Conservation (phyloP, 2,888 invertebrate species). For the Antheraea yamamai region DNA sequence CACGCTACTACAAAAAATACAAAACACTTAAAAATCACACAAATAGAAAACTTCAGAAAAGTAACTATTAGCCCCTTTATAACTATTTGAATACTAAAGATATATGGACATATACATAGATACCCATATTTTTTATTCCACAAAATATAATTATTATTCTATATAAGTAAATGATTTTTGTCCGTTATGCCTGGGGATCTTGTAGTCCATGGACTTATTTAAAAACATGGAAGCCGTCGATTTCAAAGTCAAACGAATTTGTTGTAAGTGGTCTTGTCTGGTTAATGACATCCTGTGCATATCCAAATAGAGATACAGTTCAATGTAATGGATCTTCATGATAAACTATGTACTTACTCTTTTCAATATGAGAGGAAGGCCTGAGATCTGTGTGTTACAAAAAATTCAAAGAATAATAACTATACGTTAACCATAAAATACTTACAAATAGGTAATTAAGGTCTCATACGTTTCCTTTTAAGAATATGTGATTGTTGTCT, state of each 20-base stretch:
- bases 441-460: background rate
- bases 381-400: background rate
- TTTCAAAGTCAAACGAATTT: background rate
- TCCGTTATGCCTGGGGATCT: background rate
- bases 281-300: background rate
- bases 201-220: background rate
- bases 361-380: background rate
- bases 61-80: too few species aligned
- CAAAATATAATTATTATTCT: background rate
- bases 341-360: background rate
- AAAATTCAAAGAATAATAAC: background rate
- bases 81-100: too few species aligned
- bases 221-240: background rate
- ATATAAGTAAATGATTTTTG: background rate
- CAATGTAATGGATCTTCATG: background rate
- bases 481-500: conserved; percentile 21
- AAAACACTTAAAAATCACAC: too few species aligned
- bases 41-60: too few species aligned
- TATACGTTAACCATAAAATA: background rate
- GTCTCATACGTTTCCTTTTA: background rate
- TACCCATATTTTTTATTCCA: background rate
- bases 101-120: background rate
- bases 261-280: background rate
- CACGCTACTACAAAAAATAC: too few species aligned
- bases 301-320: background rate